phyloP scores from a whole-genome alignment of 2,888 invertebrate species.

The Prosapia bicincta region DNA sequence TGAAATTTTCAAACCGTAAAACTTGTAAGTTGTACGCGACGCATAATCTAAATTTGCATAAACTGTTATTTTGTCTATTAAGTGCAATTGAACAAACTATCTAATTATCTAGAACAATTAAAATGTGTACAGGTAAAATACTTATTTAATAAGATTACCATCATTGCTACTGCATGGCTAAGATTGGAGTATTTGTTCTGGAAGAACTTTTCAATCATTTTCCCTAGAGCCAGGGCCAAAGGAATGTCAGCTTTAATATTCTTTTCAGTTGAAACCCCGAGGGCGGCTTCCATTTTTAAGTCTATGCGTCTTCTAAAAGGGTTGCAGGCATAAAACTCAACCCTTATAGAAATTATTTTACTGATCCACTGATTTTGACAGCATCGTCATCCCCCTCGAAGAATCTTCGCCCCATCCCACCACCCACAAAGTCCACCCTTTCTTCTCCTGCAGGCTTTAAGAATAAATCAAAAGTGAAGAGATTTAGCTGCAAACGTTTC shows the following conservation, averaged over 20 bases:
- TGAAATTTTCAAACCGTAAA: too few species aligned
- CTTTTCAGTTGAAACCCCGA: conserved; percentile 21
- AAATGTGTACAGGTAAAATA: too few species aligned
- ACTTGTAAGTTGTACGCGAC: too few species aligned
- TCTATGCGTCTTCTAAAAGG: conserved; percentile 25
- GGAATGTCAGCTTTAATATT: background rate
- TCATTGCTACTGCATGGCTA: too few species aligned
- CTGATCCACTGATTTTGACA: conserved; percentile 29
- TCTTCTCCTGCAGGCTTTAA: conserved; percentile 19
- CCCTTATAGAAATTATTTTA: conserved; percentile 27
- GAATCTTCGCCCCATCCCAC: background rate
- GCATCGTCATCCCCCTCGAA: conserved; percentile 22
- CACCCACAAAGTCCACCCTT: conserved; percentile 18
- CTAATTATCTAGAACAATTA: too few species aligned
- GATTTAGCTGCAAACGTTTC: background rate
- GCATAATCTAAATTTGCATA: too few species aligned
- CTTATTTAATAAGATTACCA: too few species aligned
- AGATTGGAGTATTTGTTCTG: too few species aligned
- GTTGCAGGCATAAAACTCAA: conserved; percentile 26
- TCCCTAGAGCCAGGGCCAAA: background rate
- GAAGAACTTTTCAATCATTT: background rate
- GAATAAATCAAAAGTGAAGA: conserved; percentile 27
- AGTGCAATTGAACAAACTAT: too few species aligned
- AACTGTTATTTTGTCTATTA: too few species aligned
- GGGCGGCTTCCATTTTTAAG: conserved; percentile 25